Percentiles rank a stretch among this genome's conserved stretches.
Evolutionary conservation across 2,113 vertebrate genomes (phyloP).

Genomic region (Elgaria multicarinata): DNA sequence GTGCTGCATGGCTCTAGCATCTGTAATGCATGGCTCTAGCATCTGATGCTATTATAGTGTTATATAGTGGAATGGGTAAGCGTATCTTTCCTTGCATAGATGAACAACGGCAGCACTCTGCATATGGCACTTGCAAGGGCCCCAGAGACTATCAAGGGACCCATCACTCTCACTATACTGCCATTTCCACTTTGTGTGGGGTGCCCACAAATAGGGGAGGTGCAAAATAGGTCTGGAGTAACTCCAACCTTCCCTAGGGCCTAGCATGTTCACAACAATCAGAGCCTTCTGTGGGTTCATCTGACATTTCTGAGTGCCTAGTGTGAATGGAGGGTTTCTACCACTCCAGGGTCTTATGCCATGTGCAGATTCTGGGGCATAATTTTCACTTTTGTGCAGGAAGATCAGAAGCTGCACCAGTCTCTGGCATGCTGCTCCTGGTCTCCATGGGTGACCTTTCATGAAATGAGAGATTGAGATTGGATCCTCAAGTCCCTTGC

Average conservation of each 20-base stretch:
- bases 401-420: background rate
- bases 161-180: background rate
- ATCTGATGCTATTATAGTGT: background rate
- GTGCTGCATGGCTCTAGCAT: background rate
- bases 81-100: background rate
- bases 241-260: background rate
- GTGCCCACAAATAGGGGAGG: background rate
- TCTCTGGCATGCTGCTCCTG: background rate
- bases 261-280: background rate
- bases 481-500: background rate
- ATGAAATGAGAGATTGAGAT: background rate
- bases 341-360: no score
- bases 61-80: background rate
- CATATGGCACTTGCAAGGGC: background rate
- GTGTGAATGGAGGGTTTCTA: background rate
- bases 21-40: background rate
- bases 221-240: background rate
- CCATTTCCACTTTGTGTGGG: background rate
- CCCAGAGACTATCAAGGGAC: background rate
- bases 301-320: background rate
- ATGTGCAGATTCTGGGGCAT: background rate
- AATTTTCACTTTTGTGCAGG: background rate
- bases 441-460: no score
- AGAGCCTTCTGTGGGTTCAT: no score
- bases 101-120: background rate